Conservation (phyloP, 2,797 vertebrate genomes). For the Eidolon dupreanum region DNA sequence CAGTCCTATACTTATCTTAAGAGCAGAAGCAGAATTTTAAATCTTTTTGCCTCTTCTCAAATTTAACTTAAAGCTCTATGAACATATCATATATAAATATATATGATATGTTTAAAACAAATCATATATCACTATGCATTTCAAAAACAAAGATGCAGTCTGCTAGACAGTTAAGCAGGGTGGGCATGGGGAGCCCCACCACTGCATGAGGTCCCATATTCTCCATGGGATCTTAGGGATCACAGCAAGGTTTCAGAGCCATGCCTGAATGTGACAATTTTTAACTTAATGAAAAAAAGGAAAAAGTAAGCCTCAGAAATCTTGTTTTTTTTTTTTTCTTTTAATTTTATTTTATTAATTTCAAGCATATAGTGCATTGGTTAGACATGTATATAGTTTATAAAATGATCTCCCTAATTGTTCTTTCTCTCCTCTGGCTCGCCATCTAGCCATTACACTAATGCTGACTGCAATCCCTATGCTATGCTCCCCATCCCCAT, state of each 20-base stretch:
- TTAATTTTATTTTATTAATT: too few relatives aligned
- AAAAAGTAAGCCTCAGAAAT: not conserved
- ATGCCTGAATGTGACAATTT: not conserved
- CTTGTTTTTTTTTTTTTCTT: not conserved
- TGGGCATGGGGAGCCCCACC: accelerated
- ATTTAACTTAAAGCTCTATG: not conserved
- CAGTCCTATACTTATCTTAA: not conserved
- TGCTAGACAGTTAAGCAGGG: not conserved
- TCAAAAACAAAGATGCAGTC: not conserved
- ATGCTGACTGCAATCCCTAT: too few relatives aligned
- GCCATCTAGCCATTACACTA: too few relatives aligned
- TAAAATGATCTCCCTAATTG: too few relatives aligned
- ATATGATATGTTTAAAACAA: not conserved
- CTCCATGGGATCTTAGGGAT: not conserved
- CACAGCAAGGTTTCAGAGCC: not conserved
- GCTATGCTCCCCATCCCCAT: too few relatives aligned
- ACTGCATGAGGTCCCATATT: accelerated
- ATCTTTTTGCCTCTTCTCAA: not conserved
- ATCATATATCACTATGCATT: not conserved
- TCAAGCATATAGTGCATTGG: too few relatives aligned
- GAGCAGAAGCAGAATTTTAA: not conserved
- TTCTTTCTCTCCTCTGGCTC: too few relatives aligned
- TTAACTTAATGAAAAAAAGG: not conserved
- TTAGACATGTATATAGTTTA: too few relatives aligned
- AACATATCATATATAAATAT: too few relatives aligned